Percentiles rank a stretch among this genome's conserved stretches.
These are phyloP conservation scores for Meteorus colon DNA, from an alignment of 2,888 invertebrate genomes.

Conservation along the genomic window DNA sequence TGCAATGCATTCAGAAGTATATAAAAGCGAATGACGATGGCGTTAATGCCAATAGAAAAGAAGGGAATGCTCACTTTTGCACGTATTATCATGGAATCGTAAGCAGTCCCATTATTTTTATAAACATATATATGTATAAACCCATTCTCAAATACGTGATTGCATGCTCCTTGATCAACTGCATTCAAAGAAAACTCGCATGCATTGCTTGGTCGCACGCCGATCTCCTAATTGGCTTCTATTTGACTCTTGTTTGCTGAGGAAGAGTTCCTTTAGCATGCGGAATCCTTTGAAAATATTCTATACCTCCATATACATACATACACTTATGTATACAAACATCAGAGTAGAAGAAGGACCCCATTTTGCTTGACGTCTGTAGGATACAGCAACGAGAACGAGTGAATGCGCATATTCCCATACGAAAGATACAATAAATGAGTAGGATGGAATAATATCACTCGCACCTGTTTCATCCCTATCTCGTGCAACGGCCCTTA, in stretches of 20 bases:
- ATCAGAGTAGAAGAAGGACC: slow-evolving; percentile 9
- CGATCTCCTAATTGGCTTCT: slow-evolving; percentile 31
- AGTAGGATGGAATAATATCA: slow-evolving; percentile 49
- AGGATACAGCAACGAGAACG: slow-evolving; percentile 20
- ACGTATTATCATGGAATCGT: slow-evolving; percentile 26
- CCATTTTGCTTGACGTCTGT: slow-evolving; percentile 7
- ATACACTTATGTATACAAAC: slow-evolving; percentile 4
- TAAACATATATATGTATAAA: not conserved
- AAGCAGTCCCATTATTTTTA: slow-evolving; percentile 12
- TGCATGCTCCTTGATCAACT: slow-evolving; percentile 9
- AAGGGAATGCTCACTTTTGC: slow-evolving; percentile 28
- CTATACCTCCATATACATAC: slow-evolving; percentile 3
- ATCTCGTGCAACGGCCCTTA: slow-evolving; percentile 44
- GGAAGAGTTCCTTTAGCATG: slow-evolving; percentile 6
- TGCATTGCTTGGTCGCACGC: not conserved
- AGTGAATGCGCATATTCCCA: slow-evolving; percentile 29
- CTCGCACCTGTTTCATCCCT: slow-evolving; percentile 54
- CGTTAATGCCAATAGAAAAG: slow-evolving; percentile 33
- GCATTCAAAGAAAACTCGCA: slow-evolving; percentile 24
- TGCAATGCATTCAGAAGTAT: slow-evolving; percentile 17
- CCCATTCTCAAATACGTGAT: not conserved
- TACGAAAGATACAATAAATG: slow-evolving; percentile 38
- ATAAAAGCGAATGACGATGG: slow-evolving; percentile 18
- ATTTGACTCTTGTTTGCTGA: slow-evolving; percentile 19
- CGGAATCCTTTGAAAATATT: slow-evolving; percentile 29